Base-by-base conservation (phyloP, 1,140 invertebrate genomes). In the Drosophila oshimai region DNA sequence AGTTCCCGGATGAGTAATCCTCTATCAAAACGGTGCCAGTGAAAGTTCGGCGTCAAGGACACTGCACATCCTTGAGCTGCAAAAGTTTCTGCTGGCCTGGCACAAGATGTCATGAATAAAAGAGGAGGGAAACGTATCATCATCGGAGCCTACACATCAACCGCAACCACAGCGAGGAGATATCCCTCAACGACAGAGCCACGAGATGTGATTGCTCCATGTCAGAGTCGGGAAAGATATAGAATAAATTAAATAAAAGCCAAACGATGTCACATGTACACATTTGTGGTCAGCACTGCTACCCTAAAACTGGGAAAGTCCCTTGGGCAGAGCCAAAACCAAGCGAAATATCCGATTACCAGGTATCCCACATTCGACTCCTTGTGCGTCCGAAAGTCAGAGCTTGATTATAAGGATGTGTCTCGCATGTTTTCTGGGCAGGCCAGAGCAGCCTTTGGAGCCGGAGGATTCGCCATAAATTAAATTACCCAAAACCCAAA, bases 401-500 rank as follows among this genome's bases (percentile, higher is more conserved):
- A n/a, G 2, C 33, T 20, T 49, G 61, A 49, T 49, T 60, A 58
- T 60, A 39, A 24, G 57, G 15, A 41, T 61, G 57, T 37, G 55
- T 26, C 9, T 39, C 28, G 20, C 29, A 20, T 53, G 46, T 28
- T 17, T 31, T 12, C 34, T 6, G 10, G 9, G 28, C 45, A 18
- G 24, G 12, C 3, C 41, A 44, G 22, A 9, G 2, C 20, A n/a
- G 49, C 24, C 39, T 33, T 37, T 45, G 26, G n/a, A n/a, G n/a
- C 15, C 15, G 49, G 34, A 33, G 68, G 34, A 31, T 37, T 60
- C 15, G 49, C 53, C 74, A 79, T 84, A 83, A 84, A 83, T 83
- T 83, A 78, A 83, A 83, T 84, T 83, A 84, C 58, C 62, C 58
- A 64, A 74, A 77, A 50, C 69, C 54, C 51, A 61, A 58, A 67